Conservation (phyloP, 2,113 vertebrate species). For the Herpailurus yagouaroundi region DNA sequence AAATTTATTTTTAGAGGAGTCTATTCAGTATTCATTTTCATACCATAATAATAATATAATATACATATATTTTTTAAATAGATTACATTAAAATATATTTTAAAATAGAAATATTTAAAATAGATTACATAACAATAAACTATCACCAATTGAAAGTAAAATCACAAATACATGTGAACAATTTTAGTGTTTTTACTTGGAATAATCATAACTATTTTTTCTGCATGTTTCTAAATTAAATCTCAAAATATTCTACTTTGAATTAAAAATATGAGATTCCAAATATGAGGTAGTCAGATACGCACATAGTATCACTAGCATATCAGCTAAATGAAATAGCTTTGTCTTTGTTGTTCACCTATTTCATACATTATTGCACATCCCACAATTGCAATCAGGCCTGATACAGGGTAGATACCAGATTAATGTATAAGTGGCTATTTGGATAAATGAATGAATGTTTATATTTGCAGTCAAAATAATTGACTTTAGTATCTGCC, state of each 20-base stretch:
- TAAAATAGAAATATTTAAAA: neutral
- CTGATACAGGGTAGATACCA: neutral
- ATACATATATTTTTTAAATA: neutral
- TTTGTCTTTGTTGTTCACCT: neutral
- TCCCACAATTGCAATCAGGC: neutral
- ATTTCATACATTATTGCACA: neutral
- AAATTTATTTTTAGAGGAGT: neutral
- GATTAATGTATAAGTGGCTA: neutral
- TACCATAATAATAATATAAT: neutral
- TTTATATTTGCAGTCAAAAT: neutral
- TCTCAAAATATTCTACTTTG: neutral
- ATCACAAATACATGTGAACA: neutral
- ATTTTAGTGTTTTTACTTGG: neutral
- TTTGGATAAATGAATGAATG: neutral
- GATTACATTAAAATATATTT: too few relatives aligned
- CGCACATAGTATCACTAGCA: neutral
- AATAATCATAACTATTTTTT: neutral
- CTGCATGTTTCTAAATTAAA: neutral
- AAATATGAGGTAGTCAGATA: neutral
- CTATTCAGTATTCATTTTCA: neutral
- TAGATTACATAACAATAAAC: neutral
- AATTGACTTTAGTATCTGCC: neutral
- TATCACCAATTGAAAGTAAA: neutral
- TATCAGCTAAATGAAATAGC: neutral
- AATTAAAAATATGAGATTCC: neutral